phyloP scores from a whole-genome alignment of 2,797 vertebrate genomes.

The Chlorospingus semifuscus region DNA sequence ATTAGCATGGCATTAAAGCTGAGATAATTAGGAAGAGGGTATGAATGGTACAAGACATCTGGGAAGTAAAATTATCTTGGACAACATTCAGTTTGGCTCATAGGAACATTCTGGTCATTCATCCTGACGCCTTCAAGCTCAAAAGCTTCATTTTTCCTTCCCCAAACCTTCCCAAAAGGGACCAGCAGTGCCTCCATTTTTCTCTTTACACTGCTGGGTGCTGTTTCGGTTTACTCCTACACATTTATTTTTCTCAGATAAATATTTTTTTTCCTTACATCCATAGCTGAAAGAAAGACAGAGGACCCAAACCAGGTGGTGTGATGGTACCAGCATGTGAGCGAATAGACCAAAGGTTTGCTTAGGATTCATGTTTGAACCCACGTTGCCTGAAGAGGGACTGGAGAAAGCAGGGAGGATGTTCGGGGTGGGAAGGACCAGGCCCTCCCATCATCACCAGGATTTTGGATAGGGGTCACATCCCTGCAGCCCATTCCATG shows the following conservation, averaged over 20 bases:
- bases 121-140: neutral
- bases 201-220: neutral
- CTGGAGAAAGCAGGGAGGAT: neutral
- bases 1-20: neutral
- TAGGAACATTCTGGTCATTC: neutral
- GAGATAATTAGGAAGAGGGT: neutral
- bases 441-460: rapidly evolving
- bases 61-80: neutral
- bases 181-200: neutral
- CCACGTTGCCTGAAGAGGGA: rapidly evolving
- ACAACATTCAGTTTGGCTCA: neutral
- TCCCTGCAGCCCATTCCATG: neutral
- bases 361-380: neutral
- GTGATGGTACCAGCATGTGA: neutral
- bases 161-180: neutral
- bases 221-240: neutral
- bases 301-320: neutral
- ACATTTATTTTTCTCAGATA: neutral
- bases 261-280: too few relatives aligned
- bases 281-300: neutral
- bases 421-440: neutral
- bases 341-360: neutral
- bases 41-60: neutral
- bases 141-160: neutral
- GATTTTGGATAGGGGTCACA: neutral